Percentiles rank a stretch among this genome's conserved stretches.
Evolutionary conservation across 2,888 invertebrate genomes (phyloP).

Genomic region (Eupithecia inturbata): DNA sequence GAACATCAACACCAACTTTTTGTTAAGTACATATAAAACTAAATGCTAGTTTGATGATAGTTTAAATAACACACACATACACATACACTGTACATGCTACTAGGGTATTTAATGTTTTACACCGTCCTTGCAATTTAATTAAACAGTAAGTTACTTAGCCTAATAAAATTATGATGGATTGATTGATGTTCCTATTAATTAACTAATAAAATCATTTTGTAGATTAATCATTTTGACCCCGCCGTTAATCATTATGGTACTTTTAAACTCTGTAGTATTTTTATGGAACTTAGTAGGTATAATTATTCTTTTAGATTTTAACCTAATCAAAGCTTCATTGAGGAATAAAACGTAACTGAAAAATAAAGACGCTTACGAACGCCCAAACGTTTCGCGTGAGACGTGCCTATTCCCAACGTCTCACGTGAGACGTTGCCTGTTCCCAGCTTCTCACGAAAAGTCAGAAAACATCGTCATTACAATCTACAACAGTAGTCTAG

Average conservation of each 20-base stretch:
- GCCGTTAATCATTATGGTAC: neutral
- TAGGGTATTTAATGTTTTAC: neutral
- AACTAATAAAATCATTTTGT: conserved; percentile 15
- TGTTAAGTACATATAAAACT: neutral
- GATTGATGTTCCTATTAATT: conserved; percentile 29
- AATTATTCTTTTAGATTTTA: no score
- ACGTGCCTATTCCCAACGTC: no score
- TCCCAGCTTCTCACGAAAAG: no score
- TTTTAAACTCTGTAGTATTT: neutral
- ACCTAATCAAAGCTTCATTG: no score
- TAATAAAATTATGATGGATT: conserved; percentile 31
- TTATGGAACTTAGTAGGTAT: no score
- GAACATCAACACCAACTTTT: neutral
- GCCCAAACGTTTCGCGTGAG: no score
- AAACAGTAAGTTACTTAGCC: conserved; percentile 31
- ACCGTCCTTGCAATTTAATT: neutral
- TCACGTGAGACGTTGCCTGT: no score
- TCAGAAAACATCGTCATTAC: no score
- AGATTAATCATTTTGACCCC: neutral
- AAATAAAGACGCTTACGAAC: no score
- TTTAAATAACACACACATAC: no score
- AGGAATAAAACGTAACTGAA: no score
- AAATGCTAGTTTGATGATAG: neutral
- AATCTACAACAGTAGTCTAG: no score
- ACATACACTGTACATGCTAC: neutral